These are phyloP conservation scores for Pollenia labialis DNA, from an alignment of 2,888 invertebrate genomes.

Conservation along the genomic window DNA sequence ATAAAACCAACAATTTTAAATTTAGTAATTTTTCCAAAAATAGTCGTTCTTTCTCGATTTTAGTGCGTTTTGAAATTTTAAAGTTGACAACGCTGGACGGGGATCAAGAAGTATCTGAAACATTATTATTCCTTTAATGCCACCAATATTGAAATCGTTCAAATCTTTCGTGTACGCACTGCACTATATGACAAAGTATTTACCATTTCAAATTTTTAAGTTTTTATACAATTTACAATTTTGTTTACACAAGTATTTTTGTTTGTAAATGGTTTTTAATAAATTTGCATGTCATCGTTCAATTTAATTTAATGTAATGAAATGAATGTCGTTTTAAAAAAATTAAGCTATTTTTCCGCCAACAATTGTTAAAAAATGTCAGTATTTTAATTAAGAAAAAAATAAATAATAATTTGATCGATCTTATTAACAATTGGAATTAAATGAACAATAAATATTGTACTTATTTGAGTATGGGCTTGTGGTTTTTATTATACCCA, in stretches of 20 bases:
- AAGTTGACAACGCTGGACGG: no score
- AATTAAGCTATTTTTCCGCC: background rate
- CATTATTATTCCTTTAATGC: no score
- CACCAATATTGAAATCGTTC: no score
- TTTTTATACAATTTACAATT: background rate
- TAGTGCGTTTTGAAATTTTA: no score
- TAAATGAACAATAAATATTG: background rate
- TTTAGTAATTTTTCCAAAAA: no score
- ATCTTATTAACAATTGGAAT: background rate
- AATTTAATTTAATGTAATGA: background rate
- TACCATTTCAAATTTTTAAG: background rate
- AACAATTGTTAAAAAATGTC: constrained; percentile 17
- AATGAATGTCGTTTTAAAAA: background rate
- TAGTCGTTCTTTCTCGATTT: no score
- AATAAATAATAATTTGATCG: background rate
- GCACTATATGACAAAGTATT: no score
- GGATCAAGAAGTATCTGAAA: no score
- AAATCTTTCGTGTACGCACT: no score
- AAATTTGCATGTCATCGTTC: background rate
- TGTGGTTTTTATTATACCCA: background rate
- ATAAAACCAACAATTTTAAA: no score
- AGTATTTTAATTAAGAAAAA: background rate
- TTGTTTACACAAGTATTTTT: background rate
- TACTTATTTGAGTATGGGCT: background rate
- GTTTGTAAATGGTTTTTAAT: background rate